Percentiles rank a stretch among this genome's conserved stretches.
Conservation (phyloP, 1,140 invertebrate genomes). For the Helicoverpa armigera region DNA sequence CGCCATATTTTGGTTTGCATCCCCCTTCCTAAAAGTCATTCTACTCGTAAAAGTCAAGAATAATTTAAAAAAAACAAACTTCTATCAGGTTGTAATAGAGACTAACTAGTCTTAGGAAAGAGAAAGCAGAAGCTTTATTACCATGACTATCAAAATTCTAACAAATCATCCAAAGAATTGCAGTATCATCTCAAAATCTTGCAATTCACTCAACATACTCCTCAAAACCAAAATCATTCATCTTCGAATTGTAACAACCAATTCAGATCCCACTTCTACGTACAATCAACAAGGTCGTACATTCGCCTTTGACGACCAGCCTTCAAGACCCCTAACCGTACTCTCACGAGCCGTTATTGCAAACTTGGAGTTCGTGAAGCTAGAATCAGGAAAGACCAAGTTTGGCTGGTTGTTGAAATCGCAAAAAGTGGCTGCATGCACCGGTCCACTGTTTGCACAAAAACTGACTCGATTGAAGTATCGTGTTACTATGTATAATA, state of each 20-base stretch:
- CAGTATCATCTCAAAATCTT: not conserved
- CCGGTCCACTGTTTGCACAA: conserved; percentile 14
- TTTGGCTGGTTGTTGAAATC: not conserved
- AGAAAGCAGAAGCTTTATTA: not conserved
- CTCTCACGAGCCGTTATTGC: not conserved
- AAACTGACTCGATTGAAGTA: conserved; percentile 25
- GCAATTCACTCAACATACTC: not conserved
- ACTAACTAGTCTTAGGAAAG: not conserved
- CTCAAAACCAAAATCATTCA: conserved; percentile 26
- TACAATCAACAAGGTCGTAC: conserved; percentile 36
- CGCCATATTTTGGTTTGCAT: too few relatives aligned
- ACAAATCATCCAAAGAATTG: not conserved
- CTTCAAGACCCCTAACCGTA: not conserved
- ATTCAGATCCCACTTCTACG: conserved; percentile 15
- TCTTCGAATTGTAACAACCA: conserved; percentile 14
- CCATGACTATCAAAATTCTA: not conserved
- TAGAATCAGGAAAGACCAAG: not conserved
- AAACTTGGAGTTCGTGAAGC: not conserved
- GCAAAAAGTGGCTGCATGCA: conserved; percentile 11
- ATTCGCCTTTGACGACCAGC: conserved; percentile 33
- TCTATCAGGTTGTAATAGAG: too few relatives aligned
- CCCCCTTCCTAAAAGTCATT: too few relatives aligned
- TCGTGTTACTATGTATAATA: conserved; percentile 28
- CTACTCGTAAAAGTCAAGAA: too few relatives aligned
- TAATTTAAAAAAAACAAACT: too few relatives aligned